Evolutionary conservation across 2,113 vertebrate species (phyloP).

Genomic region (Nerophis ophidion): DNA sequence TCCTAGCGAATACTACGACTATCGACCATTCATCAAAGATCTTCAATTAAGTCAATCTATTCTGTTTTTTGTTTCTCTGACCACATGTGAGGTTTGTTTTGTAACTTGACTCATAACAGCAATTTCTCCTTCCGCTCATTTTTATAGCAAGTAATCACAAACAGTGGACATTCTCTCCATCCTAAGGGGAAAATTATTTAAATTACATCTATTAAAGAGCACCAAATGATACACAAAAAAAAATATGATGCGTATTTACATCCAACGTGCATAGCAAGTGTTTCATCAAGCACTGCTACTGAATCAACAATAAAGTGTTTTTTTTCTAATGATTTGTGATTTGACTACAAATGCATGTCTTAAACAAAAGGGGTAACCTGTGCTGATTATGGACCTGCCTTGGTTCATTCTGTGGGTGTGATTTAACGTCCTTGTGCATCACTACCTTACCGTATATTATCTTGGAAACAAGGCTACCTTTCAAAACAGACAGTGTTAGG

Average conservation of each 20-base stretch:
- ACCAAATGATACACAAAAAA: background rate
- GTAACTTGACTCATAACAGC: background rate
- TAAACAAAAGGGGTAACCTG: no score
- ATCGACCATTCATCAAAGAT: no score
- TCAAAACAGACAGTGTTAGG: background rate
- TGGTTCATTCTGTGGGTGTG: background rate
- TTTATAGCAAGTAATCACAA: no score
- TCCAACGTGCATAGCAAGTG: background rate
- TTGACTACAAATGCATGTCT: background rate
- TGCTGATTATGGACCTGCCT: background rate
- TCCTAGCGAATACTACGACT: no score
- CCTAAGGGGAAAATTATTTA: background rate
- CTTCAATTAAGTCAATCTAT: no score
- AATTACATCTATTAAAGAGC: background rate
- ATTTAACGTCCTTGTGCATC: background rate
- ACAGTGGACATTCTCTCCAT: no score
- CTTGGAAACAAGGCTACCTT: background rate
- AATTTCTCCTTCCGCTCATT: background rate
- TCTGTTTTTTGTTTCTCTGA: no score
- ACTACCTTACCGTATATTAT: background rate
- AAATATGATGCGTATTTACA: background rate
- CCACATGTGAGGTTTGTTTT: no score
- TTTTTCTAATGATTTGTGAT: background rate
- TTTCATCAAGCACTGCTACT: slow-evolving; percentile 1
- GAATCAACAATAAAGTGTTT: background rate